phyloP scores from a whole-genome alignment of 2,113 vertebrate species.

The Podarcis raffonei region DNA sequence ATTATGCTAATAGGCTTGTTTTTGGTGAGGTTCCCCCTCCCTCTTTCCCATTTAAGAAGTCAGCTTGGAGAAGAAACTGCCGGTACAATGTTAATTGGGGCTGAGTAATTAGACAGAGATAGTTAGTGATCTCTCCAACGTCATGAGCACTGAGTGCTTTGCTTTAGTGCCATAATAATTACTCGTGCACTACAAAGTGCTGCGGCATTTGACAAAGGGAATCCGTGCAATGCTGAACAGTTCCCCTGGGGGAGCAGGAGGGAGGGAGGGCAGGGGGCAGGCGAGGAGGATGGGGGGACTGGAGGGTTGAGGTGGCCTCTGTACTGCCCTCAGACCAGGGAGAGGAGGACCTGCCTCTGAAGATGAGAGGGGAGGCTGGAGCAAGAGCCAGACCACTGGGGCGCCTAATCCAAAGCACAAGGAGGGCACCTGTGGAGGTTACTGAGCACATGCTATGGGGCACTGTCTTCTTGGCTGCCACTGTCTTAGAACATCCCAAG shows the following conservation, averaged over 20 bases:
- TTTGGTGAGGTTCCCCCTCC: neutral
- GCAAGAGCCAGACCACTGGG: neutral
- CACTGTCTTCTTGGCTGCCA: neutral
- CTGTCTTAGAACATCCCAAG: neutral
- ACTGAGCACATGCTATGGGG: neutral
- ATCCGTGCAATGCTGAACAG: neutral
- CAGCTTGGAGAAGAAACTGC: conserved; percentile 48
- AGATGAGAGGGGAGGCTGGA: neutral
- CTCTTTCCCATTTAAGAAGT: conserved; percentile 28
- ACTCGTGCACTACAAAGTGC: conserved; percentile 49
- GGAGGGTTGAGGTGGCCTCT: neutral
- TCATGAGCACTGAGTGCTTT: conserved; percentile 56
- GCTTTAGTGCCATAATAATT: conserved; percentile 58
- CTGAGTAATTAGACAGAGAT: conserved; percentile 72
- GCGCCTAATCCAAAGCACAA: neutral
- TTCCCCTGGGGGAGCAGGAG: neutral
- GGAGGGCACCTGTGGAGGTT: neutral
- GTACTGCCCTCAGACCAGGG: too few relatives aligned
- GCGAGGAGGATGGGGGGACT: neutral
- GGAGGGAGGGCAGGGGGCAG: neutral
- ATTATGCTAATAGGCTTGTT: neutral
- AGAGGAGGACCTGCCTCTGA: neutral
- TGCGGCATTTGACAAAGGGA: conserved; percentile 24
- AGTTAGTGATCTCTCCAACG: conserved; percentile 64
- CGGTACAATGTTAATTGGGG: conserved; percentile 66